Evolutionary conservation across 2,888 invertebrate species (phyloP).

Genomic region (Electrophaes corylata): DNA sequence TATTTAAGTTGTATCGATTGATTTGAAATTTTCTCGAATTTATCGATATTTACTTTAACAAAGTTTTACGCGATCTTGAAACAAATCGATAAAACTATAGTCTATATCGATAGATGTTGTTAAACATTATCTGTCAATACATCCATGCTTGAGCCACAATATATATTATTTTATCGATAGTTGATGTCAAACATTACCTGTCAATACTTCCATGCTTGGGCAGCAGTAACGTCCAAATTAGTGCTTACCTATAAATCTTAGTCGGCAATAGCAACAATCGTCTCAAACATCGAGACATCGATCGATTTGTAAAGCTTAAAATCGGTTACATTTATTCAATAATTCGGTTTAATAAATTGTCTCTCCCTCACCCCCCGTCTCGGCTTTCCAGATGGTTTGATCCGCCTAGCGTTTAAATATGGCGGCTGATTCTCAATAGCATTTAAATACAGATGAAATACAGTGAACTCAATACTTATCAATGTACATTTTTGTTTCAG

Average conservation of each 20-base stretch:
- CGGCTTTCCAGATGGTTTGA: slow-evolving; percentile 71
- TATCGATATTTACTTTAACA: too few species aligned
- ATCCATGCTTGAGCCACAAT: too few species aligned
- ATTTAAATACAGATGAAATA: slow-evolving; percentile 37
- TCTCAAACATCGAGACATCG: slow-evolving; percentile 16
- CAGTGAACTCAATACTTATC: slow-evolving; percentile 27
- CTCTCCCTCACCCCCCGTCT: slow-evolving; percentile 52
- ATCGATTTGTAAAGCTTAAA: slow-evolving; percentile 32
- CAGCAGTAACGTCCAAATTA: background rate
- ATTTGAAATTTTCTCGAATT: too few species aligned
- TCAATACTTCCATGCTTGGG: too few species aligned
- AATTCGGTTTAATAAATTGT: slow-evolving; percentile 62
- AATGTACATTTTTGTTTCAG: slow-evolving; percentile 55
- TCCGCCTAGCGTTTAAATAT: slow-evolving; percentile 61
- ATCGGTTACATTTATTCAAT: slow-evolving; percentile 45
- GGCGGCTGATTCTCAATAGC: slow-evolving; percentile 50
- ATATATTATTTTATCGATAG: too few species aligned
- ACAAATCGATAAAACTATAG: too few species aligned
- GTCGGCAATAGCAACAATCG: background rate
- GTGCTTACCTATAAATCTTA: slow-evolving; percentile 7
- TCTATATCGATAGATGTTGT: too few species aligned
- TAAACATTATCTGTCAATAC: too few species aligned
- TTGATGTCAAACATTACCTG: too few species aligned
- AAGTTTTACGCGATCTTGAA: too few species aligned
- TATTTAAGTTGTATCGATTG: background rate